Evolutionary conservation across 1,140 invertebrate genomes (phyloP).

Genomic region (Pachypeltis micranthus): DNA sequence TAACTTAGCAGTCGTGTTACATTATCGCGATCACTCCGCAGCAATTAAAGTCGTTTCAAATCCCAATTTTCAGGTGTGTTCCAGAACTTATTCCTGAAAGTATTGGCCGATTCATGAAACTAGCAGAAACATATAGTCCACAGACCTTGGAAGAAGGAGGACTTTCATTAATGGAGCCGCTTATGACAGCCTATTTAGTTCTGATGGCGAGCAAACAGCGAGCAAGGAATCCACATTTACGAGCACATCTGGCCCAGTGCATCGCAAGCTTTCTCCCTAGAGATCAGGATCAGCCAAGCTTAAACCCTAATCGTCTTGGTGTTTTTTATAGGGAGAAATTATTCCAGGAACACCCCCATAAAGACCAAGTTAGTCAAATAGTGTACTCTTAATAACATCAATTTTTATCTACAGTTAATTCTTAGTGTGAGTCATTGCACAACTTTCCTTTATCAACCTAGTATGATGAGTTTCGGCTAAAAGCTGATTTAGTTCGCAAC

Average conservation of each 20-base stretch:
- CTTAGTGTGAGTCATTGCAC: too few relatives aligned
- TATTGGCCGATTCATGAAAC: slow-evolving; percentile 63
- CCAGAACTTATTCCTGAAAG: slow-evolving; percentile 88
- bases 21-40: too few relatives aligned
- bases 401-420: too few relatives aligned
- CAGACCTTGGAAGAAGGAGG: slow-evolving; percentile 48
- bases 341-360: slow-evolving; percentile 64
- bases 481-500: too few relatives aligned
- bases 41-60: too few relatives aligned
- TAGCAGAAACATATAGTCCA: slow-evolving; percentile 51
- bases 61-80: slow-evolving; percentile 62
- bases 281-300: slow-evolving; percentile 42
- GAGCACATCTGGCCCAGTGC: slow-evolving; percentile 78
- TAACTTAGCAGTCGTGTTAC: too few relatives aligned
- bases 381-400: neutral
- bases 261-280: slow-evolving; percentile 69
- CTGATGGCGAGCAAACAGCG: slow-evolving; percentile 49
- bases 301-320: slow-evolving; percentile 42
- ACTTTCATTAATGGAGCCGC: slow-evolving; percentile 46
- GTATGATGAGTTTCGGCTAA: too few relatives aligned
- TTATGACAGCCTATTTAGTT: slow-evolving; percentile 56
- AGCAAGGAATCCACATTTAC: slow-evolving; percentile 84
- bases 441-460: too few relatives aligned
- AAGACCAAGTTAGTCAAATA: slow-evolving; percentile 40
- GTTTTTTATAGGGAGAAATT: slow-evolving; percentile 58